Percentiles rank a stretch among this genome's conserved stretches.
phyloP scores from a whole-genome alignment of 2,113 vertebrate species.

The Progne subis region DNA sequence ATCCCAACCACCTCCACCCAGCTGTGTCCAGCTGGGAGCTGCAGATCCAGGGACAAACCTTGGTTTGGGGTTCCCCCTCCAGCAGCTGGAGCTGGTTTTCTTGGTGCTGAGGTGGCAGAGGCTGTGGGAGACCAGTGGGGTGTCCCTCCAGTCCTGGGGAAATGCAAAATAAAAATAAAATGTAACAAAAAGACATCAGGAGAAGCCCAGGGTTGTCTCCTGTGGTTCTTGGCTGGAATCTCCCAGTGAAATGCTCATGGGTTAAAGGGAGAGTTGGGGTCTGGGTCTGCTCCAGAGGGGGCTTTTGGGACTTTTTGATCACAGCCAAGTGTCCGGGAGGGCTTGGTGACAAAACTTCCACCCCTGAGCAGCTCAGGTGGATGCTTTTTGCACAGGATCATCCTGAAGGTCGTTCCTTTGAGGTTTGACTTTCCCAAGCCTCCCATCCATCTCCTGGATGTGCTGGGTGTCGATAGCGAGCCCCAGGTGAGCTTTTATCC shows the following conservation, averaged over 20 bases:
- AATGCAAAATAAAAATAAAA: background rate
- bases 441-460: background rate
- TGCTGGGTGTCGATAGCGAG: background rate
- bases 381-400: rapidly evolving
- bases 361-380: background rate
- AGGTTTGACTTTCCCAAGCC: background rate
- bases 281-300: background rate
- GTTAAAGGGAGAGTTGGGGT: background rate
- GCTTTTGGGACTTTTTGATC: background rate
- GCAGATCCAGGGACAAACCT: background rate
- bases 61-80: background rate
- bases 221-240: background rate
- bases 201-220: background rate
- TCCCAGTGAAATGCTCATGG: background rate
- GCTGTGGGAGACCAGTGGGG: background rate
- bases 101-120: background rate
- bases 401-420: background rate
- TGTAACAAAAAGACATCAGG: background rate
- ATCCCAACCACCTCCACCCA: background rate
- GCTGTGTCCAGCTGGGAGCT: background rate
- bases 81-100: background rate
- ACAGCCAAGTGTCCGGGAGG: background rate
- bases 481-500: background rate
- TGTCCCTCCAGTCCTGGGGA: background rate
- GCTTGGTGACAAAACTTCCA: background rate